phyloP scores from a whole-genome alignment of 2,888 invertebrate genomes.

The Lymantria monacha region DNA sequence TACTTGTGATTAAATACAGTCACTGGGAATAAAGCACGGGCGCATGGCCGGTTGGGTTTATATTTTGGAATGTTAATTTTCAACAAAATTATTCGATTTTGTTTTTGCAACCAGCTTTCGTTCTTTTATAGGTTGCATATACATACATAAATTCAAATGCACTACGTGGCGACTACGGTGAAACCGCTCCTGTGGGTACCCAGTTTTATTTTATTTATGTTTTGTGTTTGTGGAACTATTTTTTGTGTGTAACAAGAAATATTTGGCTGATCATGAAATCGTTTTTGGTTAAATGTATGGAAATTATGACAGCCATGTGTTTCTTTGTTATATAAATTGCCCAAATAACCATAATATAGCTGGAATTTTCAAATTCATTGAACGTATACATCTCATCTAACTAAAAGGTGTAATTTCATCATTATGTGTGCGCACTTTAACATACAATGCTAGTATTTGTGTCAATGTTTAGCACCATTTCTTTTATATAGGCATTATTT shows the following conservation, averaged over 20 bases:
- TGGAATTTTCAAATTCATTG: conserved; percentile 9
- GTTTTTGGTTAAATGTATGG: background rate
- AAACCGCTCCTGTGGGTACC: conserved; percentile 88
- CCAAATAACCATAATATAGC: conserved; percentile 5
- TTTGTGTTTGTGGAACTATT: conserved; percentile 20
- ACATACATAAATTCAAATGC: conserved; percentile 78
- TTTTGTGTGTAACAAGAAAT: conserved; percentile 14
- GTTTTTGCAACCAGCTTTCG: conserved; percentile 79
- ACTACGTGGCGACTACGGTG: conserved; percentile 77
- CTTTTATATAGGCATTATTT: conserved; percentile 15
- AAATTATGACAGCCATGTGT: background rate
- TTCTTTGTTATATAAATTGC: background rate
- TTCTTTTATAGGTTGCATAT: conserved; percentile 85
- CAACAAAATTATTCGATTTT: conserved; percentile 49
- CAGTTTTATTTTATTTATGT: conserved; percentile 52
- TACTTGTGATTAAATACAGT: conserved; percentile 20
- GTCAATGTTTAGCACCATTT: conserved; percentile 8
- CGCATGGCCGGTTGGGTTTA: conserved; percentile 42
- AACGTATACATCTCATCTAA: conserved; percentile 21
- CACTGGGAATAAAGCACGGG: conserved; percentile 19
- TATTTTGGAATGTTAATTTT: conserved; percentile 10
- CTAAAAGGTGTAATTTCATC: conserved; percentile 27
- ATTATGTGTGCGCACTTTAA: conserved; percentile 26
- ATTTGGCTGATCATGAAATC: conserved; percentile 5
- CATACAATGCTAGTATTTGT: conserved; percentile 11